A percentile compares a stretch with the other conserved stretches of the same genome.
Conservation (phyloP, 2,888 invertebrate species). For the Microchrysa polita region DNA sequence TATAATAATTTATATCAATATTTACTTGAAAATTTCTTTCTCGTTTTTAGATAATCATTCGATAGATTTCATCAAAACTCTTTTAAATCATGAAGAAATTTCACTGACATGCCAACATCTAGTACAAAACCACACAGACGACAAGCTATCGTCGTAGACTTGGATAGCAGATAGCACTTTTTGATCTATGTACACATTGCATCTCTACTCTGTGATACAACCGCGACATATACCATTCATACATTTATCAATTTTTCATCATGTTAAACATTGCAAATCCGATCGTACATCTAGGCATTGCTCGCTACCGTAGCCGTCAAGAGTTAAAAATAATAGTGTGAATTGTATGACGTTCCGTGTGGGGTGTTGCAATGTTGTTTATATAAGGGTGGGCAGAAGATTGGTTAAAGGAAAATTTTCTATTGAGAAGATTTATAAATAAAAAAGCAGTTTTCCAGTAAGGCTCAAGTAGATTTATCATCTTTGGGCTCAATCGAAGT, state of each 20-base stretch:
- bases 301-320: conserved; percentile 25
- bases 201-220: not conserved
- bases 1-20: no score
- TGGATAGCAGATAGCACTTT: not conserved
- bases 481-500: no score
- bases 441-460: no score
- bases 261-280: conserved; percentile 28
- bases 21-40: no score
- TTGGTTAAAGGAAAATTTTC: not conserved
- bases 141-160: conserved; percentile 16
- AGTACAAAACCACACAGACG: conserved; percentile 6
- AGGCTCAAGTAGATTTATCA: no score
- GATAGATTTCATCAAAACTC: conserved; percentile 17
- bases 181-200: not conserved
- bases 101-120: not conserved
- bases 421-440: no score
- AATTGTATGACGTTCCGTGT: not conserved
- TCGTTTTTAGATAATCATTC: no score
- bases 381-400: conserved; percentile 1
- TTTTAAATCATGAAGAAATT: conserved; percentile 15
- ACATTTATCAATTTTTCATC: conserved; percentile 18
- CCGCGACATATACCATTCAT: not conserved
- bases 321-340: not conserved
- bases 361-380: not conserved
- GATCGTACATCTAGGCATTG: conserved; percentile 21